phyloP scores from a whole-genome alignment of 2,113 vertebrate species.

The Crotalus tigris region DNA sequence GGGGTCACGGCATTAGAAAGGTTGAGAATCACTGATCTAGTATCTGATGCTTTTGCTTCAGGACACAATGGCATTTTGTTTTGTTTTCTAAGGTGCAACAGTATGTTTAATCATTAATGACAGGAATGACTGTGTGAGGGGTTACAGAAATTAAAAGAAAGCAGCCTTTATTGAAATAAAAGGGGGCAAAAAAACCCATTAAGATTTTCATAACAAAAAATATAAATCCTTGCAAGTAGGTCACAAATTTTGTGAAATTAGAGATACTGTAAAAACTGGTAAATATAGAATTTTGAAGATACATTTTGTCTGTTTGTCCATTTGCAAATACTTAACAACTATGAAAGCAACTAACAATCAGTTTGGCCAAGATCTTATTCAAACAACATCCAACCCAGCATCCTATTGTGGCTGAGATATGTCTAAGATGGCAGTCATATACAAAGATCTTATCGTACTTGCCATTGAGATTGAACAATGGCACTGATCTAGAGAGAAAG shows the following conservation, averaged over 20 bases:
- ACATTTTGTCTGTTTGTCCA: background rate
- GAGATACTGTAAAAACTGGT: background rate
- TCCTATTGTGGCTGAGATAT: no score
- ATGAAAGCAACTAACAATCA: background rate
- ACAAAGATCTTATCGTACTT: no score
- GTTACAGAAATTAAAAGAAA: conserved; percentile 28
- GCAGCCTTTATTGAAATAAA: conserved; percentile 19
- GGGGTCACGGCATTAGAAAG: no score
- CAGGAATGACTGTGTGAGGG: background rate
- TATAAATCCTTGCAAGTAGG: background rate
- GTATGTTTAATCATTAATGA: background rate
- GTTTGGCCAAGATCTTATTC: background rate
- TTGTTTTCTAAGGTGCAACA: conserved; percentile 16
- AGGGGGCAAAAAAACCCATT: conserved; percentile 4
- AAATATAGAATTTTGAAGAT: conserved; percentile 11
- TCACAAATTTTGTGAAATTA: conserved; percentile 20
- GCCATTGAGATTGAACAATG: no score
- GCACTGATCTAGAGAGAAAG: no score
- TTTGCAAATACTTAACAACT: background rate
- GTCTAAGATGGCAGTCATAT: no score
- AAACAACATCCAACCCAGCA: background rate
- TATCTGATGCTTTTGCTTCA: background rate
- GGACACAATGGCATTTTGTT: conserved; percentile 12
- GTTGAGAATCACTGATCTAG: no score
- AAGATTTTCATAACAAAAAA: conserved; percentile 17